These are phyloP conservation scores for Phallusia fumigata DNA, from an alignment of 23 tunicate species.

Conservation along the genomic window DNA sequence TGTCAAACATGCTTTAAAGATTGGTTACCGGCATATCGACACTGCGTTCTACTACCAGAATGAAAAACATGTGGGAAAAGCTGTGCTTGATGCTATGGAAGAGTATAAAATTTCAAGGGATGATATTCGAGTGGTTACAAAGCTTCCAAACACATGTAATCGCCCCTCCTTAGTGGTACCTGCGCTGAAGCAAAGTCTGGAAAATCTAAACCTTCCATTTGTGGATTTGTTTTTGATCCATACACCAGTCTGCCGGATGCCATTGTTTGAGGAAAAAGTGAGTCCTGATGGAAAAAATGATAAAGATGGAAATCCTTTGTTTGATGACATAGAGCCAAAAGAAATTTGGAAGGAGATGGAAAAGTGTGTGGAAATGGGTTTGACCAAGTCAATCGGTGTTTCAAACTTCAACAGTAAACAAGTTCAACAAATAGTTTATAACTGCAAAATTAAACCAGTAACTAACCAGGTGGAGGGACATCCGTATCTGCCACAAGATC, in stretches of 20 bases:
- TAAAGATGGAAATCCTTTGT: constrained; percentile 42
- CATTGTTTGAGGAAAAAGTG: constrained; percentile 49
- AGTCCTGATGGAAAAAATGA: constrained; percentile 31
- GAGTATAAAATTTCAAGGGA: constrained; percentile 47
- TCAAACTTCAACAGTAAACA: constrained; percentile 86
- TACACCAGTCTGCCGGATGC: constrained; percentile 65
- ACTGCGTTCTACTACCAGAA: constrained; percentile 73
- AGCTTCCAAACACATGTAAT: constrained; percentile 67
- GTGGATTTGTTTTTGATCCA: constrained; percentile 89
- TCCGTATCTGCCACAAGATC: constrained; percentile 61
- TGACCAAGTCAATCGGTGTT: constrained; percentile 75
- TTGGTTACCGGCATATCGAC: constrained; percentile 93
- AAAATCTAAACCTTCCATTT: constrained; percentile 45
- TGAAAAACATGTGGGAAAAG: constrained; percentile 79
- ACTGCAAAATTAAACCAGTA: constrained; percentile 83
- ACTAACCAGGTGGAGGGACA: constrained; percentile 93
- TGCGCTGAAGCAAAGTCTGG: constrained; percentile 63
- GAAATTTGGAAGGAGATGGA: constrained; percentile 98
- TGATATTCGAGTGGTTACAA: constrained; percentile 81
- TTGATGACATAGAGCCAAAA: constrained; percentile 64
- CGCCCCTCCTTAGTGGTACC: constrained; percentile 69
- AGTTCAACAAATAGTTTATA: constrained; percentile 45
- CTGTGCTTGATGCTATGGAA: constrained; percentile 41
- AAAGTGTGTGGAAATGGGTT: constrained; percentile 72
- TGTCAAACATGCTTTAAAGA: constrained; percentile 53